These are phyloP conservation scores for Hoplostethus atlanticus DNA, from an alignment of 2,797 vertebrate species.

Conservation along the genomic window DNA sequence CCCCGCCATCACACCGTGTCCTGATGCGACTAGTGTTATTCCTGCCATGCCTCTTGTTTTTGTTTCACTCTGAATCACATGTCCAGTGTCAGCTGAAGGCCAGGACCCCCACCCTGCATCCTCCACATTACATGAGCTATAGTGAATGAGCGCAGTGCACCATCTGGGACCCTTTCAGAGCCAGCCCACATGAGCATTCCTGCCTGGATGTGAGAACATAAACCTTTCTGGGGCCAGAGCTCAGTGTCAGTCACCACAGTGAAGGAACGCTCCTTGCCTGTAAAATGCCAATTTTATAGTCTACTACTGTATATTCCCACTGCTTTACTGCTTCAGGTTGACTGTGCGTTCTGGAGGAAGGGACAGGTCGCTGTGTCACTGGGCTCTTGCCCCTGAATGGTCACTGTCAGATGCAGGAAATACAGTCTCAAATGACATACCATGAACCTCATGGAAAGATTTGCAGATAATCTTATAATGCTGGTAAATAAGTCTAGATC, in stretches of 20 bases:
- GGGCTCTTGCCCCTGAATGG: background rate
- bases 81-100: slow-evolving; percentile 8
- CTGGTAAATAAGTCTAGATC: slow-evolving; percentile 32
- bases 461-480: background rate
- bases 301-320: background rate
- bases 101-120: background rate
- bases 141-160: background rate
- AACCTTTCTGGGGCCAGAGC: slow-evolving; percentile 14
- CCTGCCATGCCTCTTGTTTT: slow-evolving; percentile 23
- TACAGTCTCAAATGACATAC: background rate
- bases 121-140: slow-evolving; percentile 24
- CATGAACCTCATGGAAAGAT: slow-evolving; percentile 4
- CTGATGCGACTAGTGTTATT: background rate
- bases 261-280: background rate
- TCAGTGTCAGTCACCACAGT: slow-evolving; percentile 23
- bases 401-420: slow-evolving; percentile 11
- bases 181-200: slow-evolving; percentile 14
- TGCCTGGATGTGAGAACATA: slow-evolving; percentile 19
- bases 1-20: background rate
- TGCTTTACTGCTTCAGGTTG: background rate
- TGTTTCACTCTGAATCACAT: slow-evolving; percentile 24
- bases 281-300: slow-evolving; percentile 1
- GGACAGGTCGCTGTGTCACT: background rate
- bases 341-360: too few species aligned
- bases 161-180: slow-evolving; percentile 16